phyloP scores from a whole-genome alignment of 2,797 vertebrate species.

The Etheostoma nigrum region DNA sequence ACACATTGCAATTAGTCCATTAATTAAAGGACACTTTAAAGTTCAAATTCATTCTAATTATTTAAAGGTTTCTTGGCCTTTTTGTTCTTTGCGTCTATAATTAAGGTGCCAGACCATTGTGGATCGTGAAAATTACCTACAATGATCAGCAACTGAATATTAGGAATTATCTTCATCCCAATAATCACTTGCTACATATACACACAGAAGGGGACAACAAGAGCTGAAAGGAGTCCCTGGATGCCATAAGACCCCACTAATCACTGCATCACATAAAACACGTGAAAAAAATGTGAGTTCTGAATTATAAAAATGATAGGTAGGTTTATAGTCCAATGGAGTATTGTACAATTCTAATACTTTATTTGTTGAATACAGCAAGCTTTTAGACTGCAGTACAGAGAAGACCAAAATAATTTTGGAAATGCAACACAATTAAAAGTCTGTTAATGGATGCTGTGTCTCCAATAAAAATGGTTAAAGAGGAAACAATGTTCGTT shows the following conservation, averaged over 20 bases:
- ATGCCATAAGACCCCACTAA: too few relatives aligned
- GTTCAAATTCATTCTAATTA: neutral
- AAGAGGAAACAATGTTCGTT: neutral
- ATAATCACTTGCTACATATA: neutral
- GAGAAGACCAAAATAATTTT: neutral
- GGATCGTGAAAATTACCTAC: neutral
- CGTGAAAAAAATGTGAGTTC: neutral
- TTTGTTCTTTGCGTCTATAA: neutral
- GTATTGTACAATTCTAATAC: too few relatives aligned
- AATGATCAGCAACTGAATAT: neutral
- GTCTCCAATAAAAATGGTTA: neutral
- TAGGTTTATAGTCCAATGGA: too few relatives aligned
- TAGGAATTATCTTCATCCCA: neutral
- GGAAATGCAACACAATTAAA: neutral
- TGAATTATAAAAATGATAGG: too few relatives aligned
- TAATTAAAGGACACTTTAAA: neutral
- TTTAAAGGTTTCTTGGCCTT: neutral
- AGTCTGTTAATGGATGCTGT: neutral
- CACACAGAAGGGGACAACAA: too few relatives aligned
- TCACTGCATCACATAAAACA: too few relatives aligned
- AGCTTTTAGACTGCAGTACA: too few relatives aligned
- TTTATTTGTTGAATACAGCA: neutral
- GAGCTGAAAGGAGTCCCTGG: too few relatives aligned
- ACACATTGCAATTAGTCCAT: neutral
- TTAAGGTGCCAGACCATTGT: neutral